phyloP scores from a whole-genome alignment of 2,797 vertebrate species.

The Aplochiton taeniatus region DNA sequence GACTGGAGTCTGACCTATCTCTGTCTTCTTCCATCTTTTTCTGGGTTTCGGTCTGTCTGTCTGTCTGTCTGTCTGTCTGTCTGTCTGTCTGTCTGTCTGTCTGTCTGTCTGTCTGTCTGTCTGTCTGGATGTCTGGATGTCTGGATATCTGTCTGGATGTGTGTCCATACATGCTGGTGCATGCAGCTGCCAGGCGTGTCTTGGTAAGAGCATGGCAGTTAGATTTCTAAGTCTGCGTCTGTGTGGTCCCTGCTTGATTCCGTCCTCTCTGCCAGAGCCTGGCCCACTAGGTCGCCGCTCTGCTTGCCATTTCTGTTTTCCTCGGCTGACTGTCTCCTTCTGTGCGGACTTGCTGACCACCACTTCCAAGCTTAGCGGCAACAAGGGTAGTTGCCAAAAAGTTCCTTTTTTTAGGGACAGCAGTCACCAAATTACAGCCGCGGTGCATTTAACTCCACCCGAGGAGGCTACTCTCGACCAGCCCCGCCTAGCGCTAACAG shows the following conservation, averaged over 20 bases:
- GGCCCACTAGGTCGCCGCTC: constrained; percentile 29
- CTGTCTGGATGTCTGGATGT: constrained; percentile 4
- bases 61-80: constrained; percentile 26
- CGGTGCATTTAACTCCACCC: constrained; percentile 76
- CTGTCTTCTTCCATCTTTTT: too few species aligned
- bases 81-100: constrained; percentile 44
- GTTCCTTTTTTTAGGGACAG: constrained; percentile 77
- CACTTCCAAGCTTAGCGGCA: constrained; percentile 76
- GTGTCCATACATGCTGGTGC: neutral
- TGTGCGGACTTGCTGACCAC: constrained; percentile 49
- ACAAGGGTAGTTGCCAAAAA: constrained; percentile 67
- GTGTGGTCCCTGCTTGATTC: neutral
- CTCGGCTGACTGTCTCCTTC: constrained; percentile 17
- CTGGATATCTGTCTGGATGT: constrained; percentile 15
- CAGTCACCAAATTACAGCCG: constrained; percentile 82
- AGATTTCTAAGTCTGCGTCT: too few species aligned
- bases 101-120: constrained; percentile 32
- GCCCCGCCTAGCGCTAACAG: constrained; percentile 69
- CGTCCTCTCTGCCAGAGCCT: too few species aligned
- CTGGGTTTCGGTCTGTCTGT: constrained; percentile 45
- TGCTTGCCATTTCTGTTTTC: constrained; percentile 16
- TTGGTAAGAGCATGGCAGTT: too few species aligned
- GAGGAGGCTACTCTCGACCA: constrained; percentile 49
- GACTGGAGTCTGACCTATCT: constrained; percentile 18
- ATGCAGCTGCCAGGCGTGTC: neutral